Base-by-base conservation (phyloP, 2,797 vertebrate genomes). In the Catamblyrhynchus diadema region DNA sequence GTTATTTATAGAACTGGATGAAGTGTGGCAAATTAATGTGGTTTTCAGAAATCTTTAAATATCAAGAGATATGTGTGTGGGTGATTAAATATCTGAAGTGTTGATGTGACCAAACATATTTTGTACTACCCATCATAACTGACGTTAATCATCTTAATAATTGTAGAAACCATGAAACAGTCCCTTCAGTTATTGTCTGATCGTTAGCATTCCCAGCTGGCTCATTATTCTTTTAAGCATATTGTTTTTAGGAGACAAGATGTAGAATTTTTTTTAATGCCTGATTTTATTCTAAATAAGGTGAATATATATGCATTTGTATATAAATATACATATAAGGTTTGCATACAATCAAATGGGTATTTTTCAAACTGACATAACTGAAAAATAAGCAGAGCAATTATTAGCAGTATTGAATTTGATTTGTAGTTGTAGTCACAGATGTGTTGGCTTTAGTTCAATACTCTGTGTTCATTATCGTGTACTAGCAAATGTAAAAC, bases 221-320 rank as follows among this genome's bases (percentile, higher is more conserved):
- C 56, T 92, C 5, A 9, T 87, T 75, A 57, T 81, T 86, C 48
- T 60, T 93, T 93, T 72, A 62, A 81, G 37, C 30, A 30, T 74
- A 59, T 32, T 81, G 37, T 86, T 86, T 90, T 65, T 84, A 70
- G 60, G 57, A 86, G 53, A 48, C 27, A 67, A 81, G 42, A 88
- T 54, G 27, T 6, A 53, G 50, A 69, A 56, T 39, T 5, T 75
- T 54, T 75, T 80, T 62, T 9, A 6, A 48, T 64, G 57, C n/a
- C 32, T 61, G 30, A 6, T 88, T 83, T 90, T 82, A 51, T 86
- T 93, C 35, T 74, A 66, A 50, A 37, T 62, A 69, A 81, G 22
- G 32, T 56, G 53, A 69, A 66, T 33, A 37, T 86, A 5, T 50
- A 33, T 32, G 22, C 72, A 22, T 81, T 94, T 74, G 41, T 51